Evolutionary conservation across 2,888 invertebrate genomes (phyloP).

Genomic region (Polyommatus iphigenia): DNA sequence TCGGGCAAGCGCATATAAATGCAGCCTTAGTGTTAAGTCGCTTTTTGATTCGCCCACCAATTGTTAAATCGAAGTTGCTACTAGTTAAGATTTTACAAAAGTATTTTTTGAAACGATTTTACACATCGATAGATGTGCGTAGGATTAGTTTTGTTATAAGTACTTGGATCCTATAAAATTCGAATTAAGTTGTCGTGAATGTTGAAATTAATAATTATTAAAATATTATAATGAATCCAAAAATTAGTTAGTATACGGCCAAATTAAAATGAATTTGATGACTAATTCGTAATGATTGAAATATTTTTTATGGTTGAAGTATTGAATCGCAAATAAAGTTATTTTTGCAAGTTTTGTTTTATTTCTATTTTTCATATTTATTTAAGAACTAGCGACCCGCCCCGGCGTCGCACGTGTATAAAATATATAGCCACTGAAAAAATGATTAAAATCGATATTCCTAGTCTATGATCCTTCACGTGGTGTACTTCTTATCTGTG

Average conservation of each 20-base stretch:
- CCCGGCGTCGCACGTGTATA: too few relatives aligned
- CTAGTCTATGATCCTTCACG: too few relatives aligned
- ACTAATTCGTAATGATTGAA: background rate
- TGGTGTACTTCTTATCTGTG: too few relatives aligned
- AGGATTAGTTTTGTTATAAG: background rate
- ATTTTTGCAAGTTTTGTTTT: constrained; percentile 16
- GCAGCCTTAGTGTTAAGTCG: background rate
- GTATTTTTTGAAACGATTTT: constrained; percentile 27
- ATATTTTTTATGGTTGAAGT: background rate
- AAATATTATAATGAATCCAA: constrained; percentile 12
- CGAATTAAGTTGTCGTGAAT: background rate
- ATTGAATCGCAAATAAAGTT: constrained; percentile 5
- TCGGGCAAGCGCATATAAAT: too few relatives aligned
- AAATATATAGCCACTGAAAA: too few relatives aligned
- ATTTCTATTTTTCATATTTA: background rate
- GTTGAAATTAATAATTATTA: background rate
- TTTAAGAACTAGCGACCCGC: too few relatives aligned
- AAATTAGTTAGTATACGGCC: background rate
- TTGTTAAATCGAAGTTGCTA: constrained; percentile 22
- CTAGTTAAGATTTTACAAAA: constrained; percentile 13
- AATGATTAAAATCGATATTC: too few relatives aligned
- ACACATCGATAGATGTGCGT: constrained; percentile 5
- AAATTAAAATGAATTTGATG: constrained; percentile 3
- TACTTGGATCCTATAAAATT: background rate
- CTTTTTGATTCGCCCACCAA: constrained; percentile 29